These are phyloP conservation scores for Linurgus olivaceus DNA, from an alignment of 2,797 vertebrate genomes.

Conservation along the genomic window DNA sequence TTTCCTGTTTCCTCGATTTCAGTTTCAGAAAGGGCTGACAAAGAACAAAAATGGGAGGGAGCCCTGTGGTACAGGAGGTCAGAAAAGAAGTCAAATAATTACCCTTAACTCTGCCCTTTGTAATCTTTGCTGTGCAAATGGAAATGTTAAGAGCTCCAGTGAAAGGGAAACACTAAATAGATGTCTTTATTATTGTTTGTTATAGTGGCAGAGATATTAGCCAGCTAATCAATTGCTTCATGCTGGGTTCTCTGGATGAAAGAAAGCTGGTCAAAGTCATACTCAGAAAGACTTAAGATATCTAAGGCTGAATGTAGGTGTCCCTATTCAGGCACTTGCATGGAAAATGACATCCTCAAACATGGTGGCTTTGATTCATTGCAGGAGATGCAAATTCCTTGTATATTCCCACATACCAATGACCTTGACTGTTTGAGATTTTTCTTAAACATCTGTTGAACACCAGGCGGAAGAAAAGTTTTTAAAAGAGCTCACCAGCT, in stretches of 20 bases:
- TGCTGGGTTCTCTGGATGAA: not conserved
- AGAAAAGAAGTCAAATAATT: not conserved
- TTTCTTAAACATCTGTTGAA: constrained; percentile 24
- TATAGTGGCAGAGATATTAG: not conserved
- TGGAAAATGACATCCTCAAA: not conserved
- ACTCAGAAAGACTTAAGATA: not conserved
- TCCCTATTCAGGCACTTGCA: not conserved
- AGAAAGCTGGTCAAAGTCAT: not conserved
- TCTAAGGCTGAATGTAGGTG: not conserved
- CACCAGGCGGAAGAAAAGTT: not conserved
- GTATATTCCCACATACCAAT: not conserved
- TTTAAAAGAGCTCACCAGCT: not conserved
- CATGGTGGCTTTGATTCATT: not conserved
- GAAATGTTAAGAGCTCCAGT: not conserved
- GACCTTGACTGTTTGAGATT: not conserved
- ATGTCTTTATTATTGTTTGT: not conserved
- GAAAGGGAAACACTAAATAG: not conserved
- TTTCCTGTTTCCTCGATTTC: not conserved
- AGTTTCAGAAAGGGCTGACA: not conserved
- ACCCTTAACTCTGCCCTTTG: not conserved
- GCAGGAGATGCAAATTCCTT: constrained; percentile 4
- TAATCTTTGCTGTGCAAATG: not conserved
- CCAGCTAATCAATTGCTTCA: not conserved
- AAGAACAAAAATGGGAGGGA: not conserved
- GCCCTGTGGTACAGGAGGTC: not conserved